Conservation (phyloP, 2,797 vertebrate genomes). For the Todus mexicanus region DNA sequence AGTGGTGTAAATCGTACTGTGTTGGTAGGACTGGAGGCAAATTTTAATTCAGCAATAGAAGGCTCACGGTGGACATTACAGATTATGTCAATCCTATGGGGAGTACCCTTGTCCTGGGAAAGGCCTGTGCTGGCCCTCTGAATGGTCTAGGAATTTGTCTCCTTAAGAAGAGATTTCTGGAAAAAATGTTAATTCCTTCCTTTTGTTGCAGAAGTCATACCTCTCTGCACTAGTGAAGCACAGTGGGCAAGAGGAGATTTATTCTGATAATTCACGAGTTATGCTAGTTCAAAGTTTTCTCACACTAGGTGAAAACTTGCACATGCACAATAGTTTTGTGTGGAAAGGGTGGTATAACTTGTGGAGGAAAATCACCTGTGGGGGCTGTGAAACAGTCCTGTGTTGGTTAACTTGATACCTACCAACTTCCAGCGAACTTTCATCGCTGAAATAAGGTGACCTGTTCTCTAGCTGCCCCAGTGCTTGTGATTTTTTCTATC, state of each 20-base stretch:
- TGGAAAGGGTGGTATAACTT: not conserved
- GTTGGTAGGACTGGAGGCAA: not conserved
- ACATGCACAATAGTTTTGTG: fast-evolving
- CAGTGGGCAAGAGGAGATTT: not conserved
- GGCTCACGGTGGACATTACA: not conserved
- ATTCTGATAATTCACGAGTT: not conserved
- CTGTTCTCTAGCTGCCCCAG: not conserved
- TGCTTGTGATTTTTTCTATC: not conserved
- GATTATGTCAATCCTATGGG: not conserved
- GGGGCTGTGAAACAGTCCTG: not conserved
- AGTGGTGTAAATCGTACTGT: not conserved
- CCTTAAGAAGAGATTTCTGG: not conserved
- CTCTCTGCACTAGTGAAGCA: not conserved
- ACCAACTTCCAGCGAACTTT: not conserved
- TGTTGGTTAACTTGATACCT: not conserved
- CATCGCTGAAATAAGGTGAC: not conserved
- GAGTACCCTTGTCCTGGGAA: not conserved
- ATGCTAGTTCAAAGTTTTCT: not conserved
- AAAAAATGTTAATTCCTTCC: not conserved
- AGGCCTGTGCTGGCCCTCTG: not conserved
- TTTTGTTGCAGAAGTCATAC: not conserved
- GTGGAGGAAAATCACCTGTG: not conserved
- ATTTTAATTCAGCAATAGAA: not conserved
- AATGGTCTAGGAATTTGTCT: not conserved
- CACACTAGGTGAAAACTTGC: not conserved